Evolutionary conservation across 1,140 invertebrate genomes (phyloP), one percentile per base, ranked within the genome.

Genomic region (Helicorthomorpha holstii): DNA sequence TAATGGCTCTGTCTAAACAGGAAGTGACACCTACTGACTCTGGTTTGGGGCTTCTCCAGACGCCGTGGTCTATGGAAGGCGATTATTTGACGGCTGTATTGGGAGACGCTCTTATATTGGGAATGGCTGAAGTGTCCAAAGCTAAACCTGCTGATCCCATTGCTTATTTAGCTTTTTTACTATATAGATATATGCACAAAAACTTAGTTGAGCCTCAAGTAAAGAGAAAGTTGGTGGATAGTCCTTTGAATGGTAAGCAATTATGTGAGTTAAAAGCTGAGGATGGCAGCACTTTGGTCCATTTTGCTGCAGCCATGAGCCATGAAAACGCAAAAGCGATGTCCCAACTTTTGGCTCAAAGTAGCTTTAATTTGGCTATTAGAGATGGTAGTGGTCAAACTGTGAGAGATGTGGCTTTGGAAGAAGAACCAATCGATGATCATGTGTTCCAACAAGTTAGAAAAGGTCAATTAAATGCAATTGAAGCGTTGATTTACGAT

Each of bases 211-310:
- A 24, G 3, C 10, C 44, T 47, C 44, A 7, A 22, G 44, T 46
- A 21, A 21, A n/a, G n/a, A 48, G 7, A 29, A 12, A 48, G n/a
- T n/a, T n/a, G n/a, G n/a, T n/a, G n/a, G n/a, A 24, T 4, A 27
- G 25, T 47, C 44, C 19, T 10, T 4, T 46, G 12, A 21, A n/a
- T 10, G 16, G 22, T 23, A 7, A 45, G 4, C 43, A 45, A 7
- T 45, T n/a, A 4, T 45, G 34, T 10, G 7, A 7, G 12, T 48
- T 48, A 22, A 52, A 85, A 81, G 85, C 90, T 58, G 85, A 89
- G 62, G 81, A 86, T 56, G 87, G 86, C 0, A 84, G 89, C 63
- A 87, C 79, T 44, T 81, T 88, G 71, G 65, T 91, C n/a, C 88
- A 92, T 65, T 88, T 87, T 66, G 84, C 85, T 1, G 83, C 83